phyloP scores from a whole-genome alignment of 2,888 invertebrate species.

The Homarus gammarus region DNA sequence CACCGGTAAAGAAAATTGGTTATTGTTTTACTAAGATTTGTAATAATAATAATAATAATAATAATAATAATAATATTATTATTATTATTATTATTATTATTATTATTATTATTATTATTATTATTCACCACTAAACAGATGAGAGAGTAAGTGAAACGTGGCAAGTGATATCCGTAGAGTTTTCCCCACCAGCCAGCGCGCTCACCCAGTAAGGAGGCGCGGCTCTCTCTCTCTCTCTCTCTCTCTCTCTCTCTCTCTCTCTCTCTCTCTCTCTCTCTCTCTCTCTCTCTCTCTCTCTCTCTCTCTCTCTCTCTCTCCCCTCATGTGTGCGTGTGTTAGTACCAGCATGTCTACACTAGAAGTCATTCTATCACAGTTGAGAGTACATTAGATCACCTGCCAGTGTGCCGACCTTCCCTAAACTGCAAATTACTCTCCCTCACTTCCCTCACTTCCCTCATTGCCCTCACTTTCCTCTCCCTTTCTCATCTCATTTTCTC shows the following conservation, averaged over 20 bases:
- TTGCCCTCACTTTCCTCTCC: conserved; percentile 3
- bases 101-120: background rate
- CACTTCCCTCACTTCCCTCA: conserved; percentile 21
- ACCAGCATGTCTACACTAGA: too few relatives aligned
- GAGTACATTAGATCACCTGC: too few relatives aligned
- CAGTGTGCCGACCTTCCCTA: background rate
- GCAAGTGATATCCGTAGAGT: too few relatives aligned
- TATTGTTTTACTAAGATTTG: too few relatives aligned
- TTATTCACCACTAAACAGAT: too few relatives aligned
- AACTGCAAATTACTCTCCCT: conserved; percentile 2
- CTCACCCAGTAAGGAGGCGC: too few relatives aligned
- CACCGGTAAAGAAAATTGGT: too few relatives aligned
- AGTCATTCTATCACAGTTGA: too few relatives aligned
- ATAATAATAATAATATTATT: background rate
- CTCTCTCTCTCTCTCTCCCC: background rate
- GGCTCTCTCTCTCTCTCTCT: too few relatives aligned
- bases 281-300: background rate
- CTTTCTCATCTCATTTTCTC: background rate
- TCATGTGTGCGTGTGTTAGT: background rate
- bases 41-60: conserved; percentile 26
- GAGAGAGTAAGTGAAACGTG: too few relatives aligned
- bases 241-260: background rate
- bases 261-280: background rate
- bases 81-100: background rate
- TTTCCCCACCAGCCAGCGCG: too few relatives aligned